Conservation (phyloP, 2,888 invertebrate genomes). For the Clostera curtula region DNA sequence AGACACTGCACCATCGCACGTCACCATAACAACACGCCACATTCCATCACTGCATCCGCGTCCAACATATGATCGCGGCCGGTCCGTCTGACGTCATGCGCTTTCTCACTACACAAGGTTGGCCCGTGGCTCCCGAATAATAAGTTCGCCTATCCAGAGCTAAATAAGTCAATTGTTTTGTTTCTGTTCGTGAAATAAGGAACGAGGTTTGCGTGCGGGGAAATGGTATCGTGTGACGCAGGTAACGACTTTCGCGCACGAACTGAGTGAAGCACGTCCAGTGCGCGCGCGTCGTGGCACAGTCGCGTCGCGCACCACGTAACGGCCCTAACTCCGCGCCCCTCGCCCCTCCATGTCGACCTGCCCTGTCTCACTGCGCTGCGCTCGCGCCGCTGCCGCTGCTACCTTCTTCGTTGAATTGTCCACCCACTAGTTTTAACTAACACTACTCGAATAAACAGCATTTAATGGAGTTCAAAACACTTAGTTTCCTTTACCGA, state of each 20-base stretch:
- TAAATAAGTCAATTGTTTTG: no score
- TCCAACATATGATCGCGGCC: conserved; percentile 72
- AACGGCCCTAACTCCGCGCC: conserved; percentile 49
- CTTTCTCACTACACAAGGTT: conserved; percentile 67
- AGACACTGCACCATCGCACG: conserved; percentile 57
- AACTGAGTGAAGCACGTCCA: conserved; percentile 74
- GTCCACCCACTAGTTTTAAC: no score
- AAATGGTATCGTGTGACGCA: conserved; percentile 63
- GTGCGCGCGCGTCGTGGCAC: conserved; percentile 70
- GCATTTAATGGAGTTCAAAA: no score
- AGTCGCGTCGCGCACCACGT: conserved; percentile 58
- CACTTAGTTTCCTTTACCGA: no score
- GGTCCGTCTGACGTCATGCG: conserved; percentile 68
- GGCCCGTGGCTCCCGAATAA: no score
- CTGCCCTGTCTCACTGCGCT: conserved; percentile 36
- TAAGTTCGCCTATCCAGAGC: no score
- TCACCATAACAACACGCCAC: conserved; percentile 67
- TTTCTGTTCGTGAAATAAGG: conserved; percentile 37
- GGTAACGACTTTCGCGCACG: conserved; percentile 73
- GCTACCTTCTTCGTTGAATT: conserved; percentile 29
- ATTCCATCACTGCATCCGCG: conserved; percentile 75
- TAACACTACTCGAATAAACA: no score
- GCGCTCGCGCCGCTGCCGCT: conserved; percentile 20
- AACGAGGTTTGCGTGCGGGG: conserved; percentile 56
- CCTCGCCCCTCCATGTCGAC: no score